phyloP scores from a whole-genome alignment of 35 echinoderm and acorn worm genomes.

The Amphiura filiformis region DNA sequence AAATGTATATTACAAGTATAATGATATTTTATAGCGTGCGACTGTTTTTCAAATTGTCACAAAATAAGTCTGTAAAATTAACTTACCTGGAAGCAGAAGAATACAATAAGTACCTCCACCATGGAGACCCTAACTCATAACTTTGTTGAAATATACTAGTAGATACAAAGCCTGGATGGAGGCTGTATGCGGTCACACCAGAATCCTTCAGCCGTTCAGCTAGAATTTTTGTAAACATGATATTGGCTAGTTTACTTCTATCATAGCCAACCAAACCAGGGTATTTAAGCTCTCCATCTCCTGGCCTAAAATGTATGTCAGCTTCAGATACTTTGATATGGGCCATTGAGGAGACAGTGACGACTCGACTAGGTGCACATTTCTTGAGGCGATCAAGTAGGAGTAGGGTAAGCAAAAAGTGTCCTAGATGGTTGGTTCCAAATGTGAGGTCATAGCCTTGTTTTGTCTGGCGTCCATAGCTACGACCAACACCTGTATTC shows the following conservation, averaged over 20 bases:
- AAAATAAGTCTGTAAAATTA: neutral
- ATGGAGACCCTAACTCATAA: neutral
- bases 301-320: neutral
- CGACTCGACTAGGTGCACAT: constrained; percentile 57
- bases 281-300: constrained; percentile 10
- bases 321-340: neutral
- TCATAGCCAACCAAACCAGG: constrained; percentile 49
- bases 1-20: no score
- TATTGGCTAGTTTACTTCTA: constrained; percentile 77
- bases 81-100: constrained; percentile 3
- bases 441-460: constrained; percentile 74
- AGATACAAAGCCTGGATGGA: constrained; percentile 63
- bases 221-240: constrained; percentile 68
- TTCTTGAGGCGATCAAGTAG: constrained; percentile 73
- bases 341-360: constrained; percentile 65
- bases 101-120: neutral
- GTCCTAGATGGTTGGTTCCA: constrained; percentile 81
- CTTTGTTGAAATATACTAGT: constrained; percentile 2
- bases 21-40: neutral
- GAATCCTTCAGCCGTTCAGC: constrained; percentile 47
- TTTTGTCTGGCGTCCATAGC: neutral
- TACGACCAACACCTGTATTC: neutral
- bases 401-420: constrained; percentile 82
- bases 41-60: neutral
- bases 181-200: constrained; percentile 47